phyloP scores from a whole-genome alignment of 2,113 vertebrate genomes.

The Naja naja region DNA sequence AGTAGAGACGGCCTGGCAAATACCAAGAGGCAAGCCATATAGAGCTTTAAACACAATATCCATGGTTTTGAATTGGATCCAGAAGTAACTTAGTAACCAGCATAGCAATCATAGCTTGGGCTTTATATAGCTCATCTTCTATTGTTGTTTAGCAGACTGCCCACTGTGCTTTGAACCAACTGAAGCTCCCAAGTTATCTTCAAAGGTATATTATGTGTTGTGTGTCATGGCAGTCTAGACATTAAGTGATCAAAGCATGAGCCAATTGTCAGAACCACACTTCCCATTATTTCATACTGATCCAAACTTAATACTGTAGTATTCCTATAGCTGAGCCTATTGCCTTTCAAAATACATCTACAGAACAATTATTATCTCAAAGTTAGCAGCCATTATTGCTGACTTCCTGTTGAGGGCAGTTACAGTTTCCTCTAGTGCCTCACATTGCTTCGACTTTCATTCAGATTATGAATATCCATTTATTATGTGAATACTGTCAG shows the following conservation, averaged over 20 bases:
- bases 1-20: background rate
- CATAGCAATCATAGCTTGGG: background rate
- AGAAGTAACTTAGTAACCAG: background rate
- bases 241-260: background rate
- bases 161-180: background rate
- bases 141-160: background rate
- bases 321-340: background rate
- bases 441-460: conserved; percentile 8
- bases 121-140: background rate
- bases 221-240: background rate
- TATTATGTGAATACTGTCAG: conserved; percentile 16
- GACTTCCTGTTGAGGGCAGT: conserved; percentile 1
- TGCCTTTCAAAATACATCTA: background rate
- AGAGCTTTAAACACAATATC: background rate
- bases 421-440: background rate
- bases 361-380: conserved; percentile 1
- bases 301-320: background rate
- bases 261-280: background rate
- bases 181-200: background rate
- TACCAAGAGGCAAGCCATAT: background rate
- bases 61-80: background rate
- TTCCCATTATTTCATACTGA: conserved; percentile 3
- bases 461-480: conserved; percentile 14
- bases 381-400: background rate
- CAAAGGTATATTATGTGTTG: background rate